A percentile compares a stretch with the other conserved stretches of the same genome.
These are phyloP conservation scores for Mesochorus sp. DNA, from an alignment of 2,888 invertebrate genomes.

Conservation along the genomic window DNA sequence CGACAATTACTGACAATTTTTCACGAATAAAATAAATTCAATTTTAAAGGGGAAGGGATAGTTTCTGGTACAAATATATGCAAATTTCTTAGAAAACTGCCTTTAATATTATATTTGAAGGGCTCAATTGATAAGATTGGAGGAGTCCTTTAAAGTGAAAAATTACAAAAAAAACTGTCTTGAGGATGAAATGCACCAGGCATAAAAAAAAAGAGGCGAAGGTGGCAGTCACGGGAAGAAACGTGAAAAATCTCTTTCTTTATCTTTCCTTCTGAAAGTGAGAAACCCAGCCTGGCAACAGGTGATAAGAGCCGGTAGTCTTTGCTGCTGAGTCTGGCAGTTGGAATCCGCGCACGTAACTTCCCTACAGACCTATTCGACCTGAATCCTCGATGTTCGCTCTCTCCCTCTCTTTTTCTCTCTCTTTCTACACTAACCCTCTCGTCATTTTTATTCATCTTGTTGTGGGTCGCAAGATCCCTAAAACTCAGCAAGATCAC, in stretches of 20 bases:
- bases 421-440: background rate
- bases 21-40: too few relatives aligned
- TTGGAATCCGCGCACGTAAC: conserved; percentile 62
- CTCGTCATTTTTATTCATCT: conserved; percentile 12
- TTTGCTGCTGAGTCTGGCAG: conserved; percentile 34
- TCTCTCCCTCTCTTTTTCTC: background rate
- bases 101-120: too few relatives aligned
- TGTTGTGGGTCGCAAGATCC: background rate
- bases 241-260: conserved; percentile 43
- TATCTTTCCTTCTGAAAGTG: conserved; percentile 39
- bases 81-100: too few relatives aligned
- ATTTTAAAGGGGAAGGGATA: too few relatives aligned
- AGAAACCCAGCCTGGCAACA: conserved; percentile 61
- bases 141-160: too few relatives aligned
- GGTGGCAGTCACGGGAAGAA: background rate
- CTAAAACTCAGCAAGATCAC: conserved; percentile 20
- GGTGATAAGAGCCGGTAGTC: conserved; percentile 61
- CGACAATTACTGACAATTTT: too few relatives aligned
- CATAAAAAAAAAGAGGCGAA: background rate
- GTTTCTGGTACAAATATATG: too few relatives aligned
- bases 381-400: conserved; percentile 59
- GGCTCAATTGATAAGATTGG: too few relatives aligned
- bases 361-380: conserved; percentile 60
- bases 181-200: background rate
- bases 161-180: too few relatives aligned